phyloP scores from a whole-genome alignment of 1,140 invertebrate genomes.

The Sitobion miscanthi region DNA sequence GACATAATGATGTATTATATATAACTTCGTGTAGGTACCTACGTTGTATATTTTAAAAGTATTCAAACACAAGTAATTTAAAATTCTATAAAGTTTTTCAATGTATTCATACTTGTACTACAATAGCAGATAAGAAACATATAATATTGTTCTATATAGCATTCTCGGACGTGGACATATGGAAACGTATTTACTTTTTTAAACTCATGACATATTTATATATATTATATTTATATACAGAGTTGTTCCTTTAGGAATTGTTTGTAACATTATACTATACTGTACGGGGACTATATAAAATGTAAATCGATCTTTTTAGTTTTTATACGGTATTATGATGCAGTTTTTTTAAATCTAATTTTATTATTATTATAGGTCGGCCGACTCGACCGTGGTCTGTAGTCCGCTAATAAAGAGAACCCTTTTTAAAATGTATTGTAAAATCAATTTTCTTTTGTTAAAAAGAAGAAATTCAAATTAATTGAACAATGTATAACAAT shows the following conservation, averaged over 20 bases:
- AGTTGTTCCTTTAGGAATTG: background rate
- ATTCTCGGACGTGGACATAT: background rate
- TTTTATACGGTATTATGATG: background rate
- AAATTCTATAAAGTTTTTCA: conserved; percentile 31
- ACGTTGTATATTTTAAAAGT: background rate
- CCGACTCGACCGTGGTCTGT: background rate
- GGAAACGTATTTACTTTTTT: conserved; percentile 30
- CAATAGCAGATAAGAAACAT: background rate
- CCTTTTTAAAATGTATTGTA: background rate
- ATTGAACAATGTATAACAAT: background rate
- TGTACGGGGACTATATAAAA: background rate
- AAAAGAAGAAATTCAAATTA: background rate
- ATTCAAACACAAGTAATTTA: background rate
- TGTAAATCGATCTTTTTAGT: conserved; percentile 9
- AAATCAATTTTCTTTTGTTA: background rate
- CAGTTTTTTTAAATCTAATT: background rate
- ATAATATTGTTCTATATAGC: background rate
- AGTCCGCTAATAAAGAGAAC: background rate
- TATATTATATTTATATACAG: background rate
- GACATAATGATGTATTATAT: no score
- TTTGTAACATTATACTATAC: background rate
- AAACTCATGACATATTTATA: background rate
- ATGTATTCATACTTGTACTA: background rate
- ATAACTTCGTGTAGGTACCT: background rate
- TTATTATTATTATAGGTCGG: background rate